Evolutionary conservation across 2,888 invertebrate genomes (phyloP).

Genomic region (Emmelina monodactyla): DNA sequence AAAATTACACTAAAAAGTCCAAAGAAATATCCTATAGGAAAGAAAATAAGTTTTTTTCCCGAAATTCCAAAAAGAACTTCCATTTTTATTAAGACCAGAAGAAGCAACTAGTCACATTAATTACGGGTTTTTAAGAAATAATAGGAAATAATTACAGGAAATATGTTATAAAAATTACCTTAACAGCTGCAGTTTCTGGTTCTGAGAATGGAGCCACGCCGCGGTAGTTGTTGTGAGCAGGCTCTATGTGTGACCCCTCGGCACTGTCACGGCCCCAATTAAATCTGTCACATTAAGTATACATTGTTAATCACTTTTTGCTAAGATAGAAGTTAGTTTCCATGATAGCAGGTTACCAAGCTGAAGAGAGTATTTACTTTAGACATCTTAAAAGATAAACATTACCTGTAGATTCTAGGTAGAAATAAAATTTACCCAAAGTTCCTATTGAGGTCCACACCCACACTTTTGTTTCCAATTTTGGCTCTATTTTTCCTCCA

Average conservation of each 20-base stretch:
- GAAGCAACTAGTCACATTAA: no score
- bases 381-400: no score
- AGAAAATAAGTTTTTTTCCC: constrained; percentile 1
- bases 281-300: no score
- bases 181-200: constrained; percentile 45
- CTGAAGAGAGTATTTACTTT: background rate
- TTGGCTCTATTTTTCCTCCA: constrained; percentile 80
- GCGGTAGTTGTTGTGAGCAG: constrained; percentile 39
- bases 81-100: no score
- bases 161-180: no score
- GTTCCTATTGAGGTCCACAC: constrained; percentile 86
- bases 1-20: no score
- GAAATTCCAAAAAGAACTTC: no score
- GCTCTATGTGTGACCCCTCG: constrained; percentile 29
- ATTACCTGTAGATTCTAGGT: background rate
- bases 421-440: constrained; percentile 67
- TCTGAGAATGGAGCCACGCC: constrained; percentile 47
- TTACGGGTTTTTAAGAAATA: no score
- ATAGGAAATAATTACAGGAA: no score
- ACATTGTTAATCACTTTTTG: no score
- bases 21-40: constrained; percentile 2
- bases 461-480: constrained; percentile 63
- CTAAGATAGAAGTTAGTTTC: no score
- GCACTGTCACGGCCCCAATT: constrained; percentile 54
- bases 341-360: no score